These are phyloP conservation scores for Heliconius hewitsoni DNA, from an alignment of 1,140 invertebrate genomes.

Conservation along the genomic window DNA sequence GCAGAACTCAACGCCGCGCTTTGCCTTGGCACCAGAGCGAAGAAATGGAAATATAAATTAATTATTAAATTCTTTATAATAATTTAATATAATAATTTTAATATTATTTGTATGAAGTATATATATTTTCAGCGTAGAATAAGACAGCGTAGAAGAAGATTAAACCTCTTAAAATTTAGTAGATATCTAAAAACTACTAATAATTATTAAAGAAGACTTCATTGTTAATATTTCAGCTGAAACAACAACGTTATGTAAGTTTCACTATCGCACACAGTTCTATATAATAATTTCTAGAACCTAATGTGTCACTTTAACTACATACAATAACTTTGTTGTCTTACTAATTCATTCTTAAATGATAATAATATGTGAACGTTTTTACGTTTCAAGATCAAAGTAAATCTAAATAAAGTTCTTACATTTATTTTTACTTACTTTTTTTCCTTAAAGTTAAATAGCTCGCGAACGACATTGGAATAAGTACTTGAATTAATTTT, in stretches of 20 bases:
- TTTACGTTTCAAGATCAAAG: neutral
- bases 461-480: neutral
- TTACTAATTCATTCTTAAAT: neutral
- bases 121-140: no score
- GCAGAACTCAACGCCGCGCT: no score
- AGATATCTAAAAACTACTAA: no score
- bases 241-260: neutral
- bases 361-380: neutral
- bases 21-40: no score
- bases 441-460: neutral
- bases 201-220: no score
- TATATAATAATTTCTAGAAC: neutral
- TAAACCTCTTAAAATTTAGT: no score
- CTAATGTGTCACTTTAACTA: neutral
- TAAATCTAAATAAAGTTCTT: neutral
- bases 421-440: neutral
- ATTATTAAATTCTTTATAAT: no score
- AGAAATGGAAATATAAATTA: no score
- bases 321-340: neutral
- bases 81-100: no score
- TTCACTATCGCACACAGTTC: neutral
- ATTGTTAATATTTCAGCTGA: neutral
- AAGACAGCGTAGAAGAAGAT: no score
- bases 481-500: neutral
- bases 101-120: no score